Evolutionary conservation across 1,140 invertebrate species (phyloP).

Genomic region (Oedothorax gibbosus): DNA sequence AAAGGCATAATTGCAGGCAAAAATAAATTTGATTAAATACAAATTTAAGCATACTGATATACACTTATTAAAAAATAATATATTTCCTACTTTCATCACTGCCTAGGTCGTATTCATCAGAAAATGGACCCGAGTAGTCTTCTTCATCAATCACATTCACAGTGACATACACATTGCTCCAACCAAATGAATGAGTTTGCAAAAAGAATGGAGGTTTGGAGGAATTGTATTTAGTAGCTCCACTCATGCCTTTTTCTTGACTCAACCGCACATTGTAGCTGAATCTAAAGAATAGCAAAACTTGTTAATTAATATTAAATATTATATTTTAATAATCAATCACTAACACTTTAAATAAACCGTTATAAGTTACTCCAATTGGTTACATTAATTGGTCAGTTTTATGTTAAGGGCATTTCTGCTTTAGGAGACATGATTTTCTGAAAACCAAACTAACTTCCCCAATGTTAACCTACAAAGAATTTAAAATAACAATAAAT

Average conservation of each 20-base stretch:
- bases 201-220: slow-evolving; percentile 54
- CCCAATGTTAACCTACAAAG: too few relatives aligned
- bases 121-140: slow-evolving; percentile 71
- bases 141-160: slow-evolving; percentile 75
- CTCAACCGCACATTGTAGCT: slow-evolving; percentile 77
- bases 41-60: neutral
- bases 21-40: too few relatives aligned
- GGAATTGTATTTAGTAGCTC: slow-evolving; percentile 62
- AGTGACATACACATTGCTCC: slow-evolving; percentile 64
- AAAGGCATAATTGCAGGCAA: too few relatives aligned
- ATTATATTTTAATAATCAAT: neutral
- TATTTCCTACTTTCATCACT: slow-evolving; percentile 41
- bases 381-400: too few relatives aligned
- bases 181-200: slow-evolving; percentile 25
- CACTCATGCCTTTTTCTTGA: slow-evolving; percentile 72
- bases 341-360: neutral
- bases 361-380: too few relatives aligned
- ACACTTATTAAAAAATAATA: neutral
- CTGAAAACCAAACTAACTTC: too few relatives aligned
- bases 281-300: slow-evolving; percentile 67
- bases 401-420: too few relatives aligned
- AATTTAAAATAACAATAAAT: too few relatives aligned
- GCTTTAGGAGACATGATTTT: too few relatives aligned
- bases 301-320: neutral
- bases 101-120: slow-evolving; percentile 50